Percentiles rank a stretch among this genome's conserved stretches.
Conservation (phyloP, 2,888 invertebrate species). For the Pantelozetes paolii region DNA sequence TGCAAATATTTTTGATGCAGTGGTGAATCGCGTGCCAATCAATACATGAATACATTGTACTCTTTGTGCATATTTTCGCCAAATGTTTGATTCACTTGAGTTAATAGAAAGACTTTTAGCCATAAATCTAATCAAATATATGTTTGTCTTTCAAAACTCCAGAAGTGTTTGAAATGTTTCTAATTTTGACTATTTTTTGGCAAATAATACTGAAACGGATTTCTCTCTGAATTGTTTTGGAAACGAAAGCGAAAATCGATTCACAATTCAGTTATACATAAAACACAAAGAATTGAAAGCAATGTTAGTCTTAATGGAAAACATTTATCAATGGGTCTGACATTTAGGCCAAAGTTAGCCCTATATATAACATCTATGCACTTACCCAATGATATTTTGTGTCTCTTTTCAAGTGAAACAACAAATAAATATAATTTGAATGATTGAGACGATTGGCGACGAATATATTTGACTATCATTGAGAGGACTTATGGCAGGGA, state of each 20-base stretch:
- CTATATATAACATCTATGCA: slow-evolving; percentile 13
- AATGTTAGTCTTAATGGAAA: background rate
- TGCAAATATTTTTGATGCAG: slow-evolving; percentile 16
- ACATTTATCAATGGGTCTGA: background rate
- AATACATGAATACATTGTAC: background rate
- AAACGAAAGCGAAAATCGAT: background rate
- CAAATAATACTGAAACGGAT: background rate
- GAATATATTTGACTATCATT: slow-evolving; percentile 11
- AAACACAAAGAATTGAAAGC: background rate
- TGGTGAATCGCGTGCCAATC: too few species aligned
- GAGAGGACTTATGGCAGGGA: background rate
- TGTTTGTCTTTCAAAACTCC: background rate
- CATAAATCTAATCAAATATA: background rate
- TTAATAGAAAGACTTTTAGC: background rate
- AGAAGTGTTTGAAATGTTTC: background rate
- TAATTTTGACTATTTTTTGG: background rate
- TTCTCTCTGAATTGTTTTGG: background rate
- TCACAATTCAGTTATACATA: background rate
- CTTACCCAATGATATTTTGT: background rate
- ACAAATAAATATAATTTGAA: slow-evolving; percentile 14
- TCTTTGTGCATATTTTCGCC: background rate
- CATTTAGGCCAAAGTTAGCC: slow-evolving; percentile 26
- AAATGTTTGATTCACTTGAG: background rate
- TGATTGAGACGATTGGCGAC: slow-evolving; percentile 19
- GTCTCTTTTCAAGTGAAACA: background rate